Base-by-base conservation (phyloP, 2,797 vertebrate genomes). In the Hoplostethus mediterraneus region DNA sequence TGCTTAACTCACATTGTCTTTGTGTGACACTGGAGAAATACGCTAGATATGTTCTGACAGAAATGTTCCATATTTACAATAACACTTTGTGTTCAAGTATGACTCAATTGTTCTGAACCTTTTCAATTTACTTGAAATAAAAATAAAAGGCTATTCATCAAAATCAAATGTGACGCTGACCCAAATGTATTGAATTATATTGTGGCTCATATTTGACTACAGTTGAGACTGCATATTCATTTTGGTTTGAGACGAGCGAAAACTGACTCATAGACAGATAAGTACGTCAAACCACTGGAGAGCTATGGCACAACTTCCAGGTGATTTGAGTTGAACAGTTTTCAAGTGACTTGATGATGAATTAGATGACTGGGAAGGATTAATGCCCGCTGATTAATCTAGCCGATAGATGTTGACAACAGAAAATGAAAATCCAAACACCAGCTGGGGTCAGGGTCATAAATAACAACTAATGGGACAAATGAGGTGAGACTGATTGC, bases 361-460 rank as follows among this genome's bases (percentile, higher is more conserved):
- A 86, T 59, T 52, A 51, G 49, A 49, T 33, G 66, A 77, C 59
- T 16, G 65, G 38, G 44, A 54, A 45, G 60, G 61, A 76, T 77
- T 67, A 81, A 67, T 31, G 51, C 21, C 57, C 65, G 53, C 17
- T 73, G 72, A 71, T 84, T 73, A 36, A 83, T 79, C 53, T 62
- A 56, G 38, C 64, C 44, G 77, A 88, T 79, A 17, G 64, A 90
- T 81, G 66, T 63, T 62, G 65, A 77, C 67, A 33, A 52, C 58
- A 62, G 76, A 63, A 84, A 84, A 90, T 91, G 47, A 77, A 71
- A 65, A 76, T 77, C 73, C 58, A 61, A 77, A 61, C 63, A 40
- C 16, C 73, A 73, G 67, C 73, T 64, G 71, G 49, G 40, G 28
- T 56, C 49, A 30, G 33, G 42, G 74, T 68, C 68, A 87, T 90